Conservation (phyloP, 1,140 invertebrate genomes). For the Lasioglossum baleicum region DNA sequence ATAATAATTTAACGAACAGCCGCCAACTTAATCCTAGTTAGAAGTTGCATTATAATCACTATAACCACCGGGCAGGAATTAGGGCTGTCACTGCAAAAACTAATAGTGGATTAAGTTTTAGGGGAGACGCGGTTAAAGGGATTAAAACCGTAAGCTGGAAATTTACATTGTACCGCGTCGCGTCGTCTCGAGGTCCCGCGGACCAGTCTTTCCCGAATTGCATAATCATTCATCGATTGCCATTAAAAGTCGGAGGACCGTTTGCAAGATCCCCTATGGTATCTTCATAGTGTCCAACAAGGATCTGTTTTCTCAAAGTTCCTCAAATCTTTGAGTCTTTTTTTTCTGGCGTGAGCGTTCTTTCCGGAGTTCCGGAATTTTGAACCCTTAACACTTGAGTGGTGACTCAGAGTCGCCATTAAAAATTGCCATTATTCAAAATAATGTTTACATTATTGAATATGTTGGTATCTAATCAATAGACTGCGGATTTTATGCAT, state of each 20-base stretch:
- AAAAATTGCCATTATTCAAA: too few relatives aligned
- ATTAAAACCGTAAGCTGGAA: constrained; percentile 57
- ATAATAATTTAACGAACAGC: constrained; percentile 64
- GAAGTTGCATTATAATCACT: constrained; percentile 62
- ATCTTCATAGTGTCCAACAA: too few relatives aligned
- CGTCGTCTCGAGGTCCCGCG: not conserved
- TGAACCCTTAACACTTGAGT: too few relatives aligned
- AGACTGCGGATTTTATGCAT: too few relatives aligned
- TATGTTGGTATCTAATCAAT: too few relatives aligned
- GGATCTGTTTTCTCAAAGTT: too few relatives aligned
- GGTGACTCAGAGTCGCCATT: too few relatives aligned
- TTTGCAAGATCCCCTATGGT: too few relatives aligned
- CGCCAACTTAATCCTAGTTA: constrained; percentile 63
- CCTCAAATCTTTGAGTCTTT: too few relatives aligned
- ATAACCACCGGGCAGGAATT: constrained; percentile 58
- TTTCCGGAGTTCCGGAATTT: too few relatives aligned
- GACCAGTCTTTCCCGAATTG: not conserved
- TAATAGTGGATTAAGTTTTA: constrained; percentile 66
- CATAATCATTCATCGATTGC: not conserved
- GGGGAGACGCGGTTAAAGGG: constrained; percentile 56
- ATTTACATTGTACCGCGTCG: constrained; percentile 52
- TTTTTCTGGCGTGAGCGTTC: too few relatives aligned
- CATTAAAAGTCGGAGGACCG: not conserved
- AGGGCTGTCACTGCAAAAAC: constrained; percentile 67
- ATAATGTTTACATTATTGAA: too few relatives aligned